These are phyloP conservation scores for Heliconius congener DNA, from an alignment of 1,140 invertebrate species.

Conservation along the genomic window DNA sequence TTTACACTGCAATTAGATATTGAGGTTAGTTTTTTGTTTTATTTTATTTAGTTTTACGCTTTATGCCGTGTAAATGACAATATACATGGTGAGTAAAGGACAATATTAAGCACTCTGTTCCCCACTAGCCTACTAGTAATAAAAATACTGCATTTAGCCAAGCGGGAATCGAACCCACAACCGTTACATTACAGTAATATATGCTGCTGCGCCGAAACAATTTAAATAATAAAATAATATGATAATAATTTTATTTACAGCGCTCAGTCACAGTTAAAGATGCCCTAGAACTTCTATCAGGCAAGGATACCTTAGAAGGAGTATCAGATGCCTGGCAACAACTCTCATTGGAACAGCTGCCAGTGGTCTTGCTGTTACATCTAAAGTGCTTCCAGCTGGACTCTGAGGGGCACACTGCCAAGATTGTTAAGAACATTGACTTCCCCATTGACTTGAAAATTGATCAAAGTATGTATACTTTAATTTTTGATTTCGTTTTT, in stretches of 20 bases:
- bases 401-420: conserved; percentile 90
- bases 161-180: too few relatives aligned
- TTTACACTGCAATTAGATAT: conserved; percentile 97
- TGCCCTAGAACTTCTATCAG: conserved; percentile 92
- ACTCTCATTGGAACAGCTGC: conserved; percentile 92
- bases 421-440: conserved; percentile 94
- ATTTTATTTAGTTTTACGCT: not conserved
- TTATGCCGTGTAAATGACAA: too few relatives aligned
- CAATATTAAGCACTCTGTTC: too few relatives aligned
- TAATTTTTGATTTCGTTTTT: too few relatives aligned
- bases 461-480: conserved; percentile 86
- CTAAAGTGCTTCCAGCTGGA: conserved; percentile 94
- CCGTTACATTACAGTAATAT: too few relatives aligned
- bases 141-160: too few relatives aligned
- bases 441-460: conserved; percentile 95
- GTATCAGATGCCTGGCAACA: conserved; percentile 92
- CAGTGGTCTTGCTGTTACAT: conserved; percentile 93
- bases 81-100: too few relatives aligned
- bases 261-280: conserved; percentile 91
- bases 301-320: conserved; percentile 92
- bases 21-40: conserved; percentile 82
- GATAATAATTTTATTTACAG: conserved; percentile 75
- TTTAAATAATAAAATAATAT: not conserved
- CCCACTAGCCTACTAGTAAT: too few relatives aligned
- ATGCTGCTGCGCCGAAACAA: too few relatives aligned